These are phyloP conservation scores for Drosophila pallidifrons DNA, from an alignment of 1,140 invertebrate species.

Conservation along the genomic window DNA sequence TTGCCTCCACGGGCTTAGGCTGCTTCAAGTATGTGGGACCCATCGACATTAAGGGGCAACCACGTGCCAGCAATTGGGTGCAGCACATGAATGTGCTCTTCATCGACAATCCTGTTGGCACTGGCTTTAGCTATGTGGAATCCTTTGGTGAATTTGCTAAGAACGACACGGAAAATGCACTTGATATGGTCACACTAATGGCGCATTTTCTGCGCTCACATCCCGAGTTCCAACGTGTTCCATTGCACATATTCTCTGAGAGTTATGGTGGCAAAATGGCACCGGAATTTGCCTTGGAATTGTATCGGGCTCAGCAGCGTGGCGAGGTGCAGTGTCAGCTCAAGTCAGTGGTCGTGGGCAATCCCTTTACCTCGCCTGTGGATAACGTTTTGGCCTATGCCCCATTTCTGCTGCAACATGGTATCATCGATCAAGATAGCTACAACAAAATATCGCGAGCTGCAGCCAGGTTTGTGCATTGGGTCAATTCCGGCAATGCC, in stretches of 20 bases:
- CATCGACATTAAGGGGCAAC: conserved; percentile 88
- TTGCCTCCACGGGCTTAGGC: conserved; percentile 91
- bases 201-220: conserved; percentile 87
- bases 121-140: conserved; percentile 93
- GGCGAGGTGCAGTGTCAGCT: conserved; percentile 90
- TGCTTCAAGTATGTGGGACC: conserved; percentile 93
- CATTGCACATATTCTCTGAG: conserved; percentile 93
- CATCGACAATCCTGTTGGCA: conserved; percentile 95
- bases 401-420: conserved; percentile 86
- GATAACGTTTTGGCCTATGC: conserved; percentile 93
- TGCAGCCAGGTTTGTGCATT: conserved; percentile 84
- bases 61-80: conserved; percentile 91
- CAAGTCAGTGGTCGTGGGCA: conserved; percentile 92
- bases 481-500: too few relatives aligned
- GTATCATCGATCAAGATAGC: conserved; percentile 88
- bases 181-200: conserved; percentile 91
- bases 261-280: conserved; percentile 97
- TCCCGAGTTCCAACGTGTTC: conserved; percentile 89
- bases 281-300: conserved; percentile 89
- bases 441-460: conserved; percentile 85
- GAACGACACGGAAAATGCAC: conserved; percentile 90
- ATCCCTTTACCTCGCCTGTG: conserved; percentile 95
- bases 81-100: conserved; percentile 92
- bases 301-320: conserved; percentile 87
- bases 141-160: conserved; percentile 86